Percentiles rank a stretch among this genome's conserved stretches.
These are phyloP conservation scores for Alca torda DNA, from an alignment of 2,797 vertebrate genomes.

Conservation along the genomic window DNA sequence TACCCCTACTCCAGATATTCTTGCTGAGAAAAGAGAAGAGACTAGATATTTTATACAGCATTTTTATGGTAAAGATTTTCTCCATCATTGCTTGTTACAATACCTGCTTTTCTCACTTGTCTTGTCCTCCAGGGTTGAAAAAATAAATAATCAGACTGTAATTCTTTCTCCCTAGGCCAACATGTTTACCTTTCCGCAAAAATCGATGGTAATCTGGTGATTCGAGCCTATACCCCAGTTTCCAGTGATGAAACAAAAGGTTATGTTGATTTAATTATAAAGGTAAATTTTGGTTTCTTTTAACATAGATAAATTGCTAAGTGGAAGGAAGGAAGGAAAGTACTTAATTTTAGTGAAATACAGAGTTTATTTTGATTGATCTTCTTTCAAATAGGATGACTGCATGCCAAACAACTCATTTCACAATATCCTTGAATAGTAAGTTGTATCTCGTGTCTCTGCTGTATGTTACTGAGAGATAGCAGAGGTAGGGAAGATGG, in stretches of 20 bases:
- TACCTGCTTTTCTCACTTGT: background rate
- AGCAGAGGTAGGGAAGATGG: background rate
- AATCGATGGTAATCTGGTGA: slow-evolving; percentile 83
- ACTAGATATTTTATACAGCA: background rate
- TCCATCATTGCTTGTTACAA: background rate
- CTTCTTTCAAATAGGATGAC: background rate
- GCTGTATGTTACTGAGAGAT: background rate
- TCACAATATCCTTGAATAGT: background rate
- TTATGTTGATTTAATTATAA: slow-evolving; percentile 89
- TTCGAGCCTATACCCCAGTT: slow-evolving; percentile 91
- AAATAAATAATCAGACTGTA: background rate
- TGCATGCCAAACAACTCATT: background rate
- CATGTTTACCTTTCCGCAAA: slow-evolving; percentile 91
- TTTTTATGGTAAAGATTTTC: background rate
- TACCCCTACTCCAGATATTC: background rate
- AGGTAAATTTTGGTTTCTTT: slow-evolving; percentile 76
- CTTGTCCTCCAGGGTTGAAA: background rate
- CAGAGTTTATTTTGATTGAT: background rate
- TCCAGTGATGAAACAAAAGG: slow-evolving; percentile 89
- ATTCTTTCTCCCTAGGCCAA: slow-evolving; percentile 80
- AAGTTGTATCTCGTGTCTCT: background rate
- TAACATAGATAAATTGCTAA: background rate
- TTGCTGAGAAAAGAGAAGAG: background rate
- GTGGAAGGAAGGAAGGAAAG: background rate
- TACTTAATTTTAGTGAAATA: background rate